Conservation (phyloP, 2,888 invertebrate species). For the Watsonalla binaria region DNA sequence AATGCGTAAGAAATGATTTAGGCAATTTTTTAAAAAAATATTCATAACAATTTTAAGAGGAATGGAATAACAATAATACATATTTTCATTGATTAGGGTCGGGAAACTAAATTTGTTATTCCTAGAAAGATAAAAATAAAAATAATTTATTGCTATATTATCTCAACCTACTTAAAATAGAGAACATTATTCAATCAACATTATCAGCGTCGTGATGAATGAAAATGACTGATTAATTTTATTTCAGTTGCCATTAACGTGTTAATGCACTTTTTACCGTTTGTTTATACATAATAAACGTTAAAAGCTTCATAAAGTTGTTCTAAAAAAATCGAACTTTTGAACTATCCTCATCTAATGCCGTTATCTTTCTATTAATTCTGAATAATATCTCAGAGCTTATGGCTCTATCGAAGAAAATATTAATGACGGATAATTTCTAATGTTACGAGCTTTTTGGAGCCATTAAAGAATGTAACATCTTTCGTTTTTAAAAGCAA, state of each 20-base stretch:
- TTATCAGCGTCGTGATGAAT: not conserved
- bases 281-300: not conserved
- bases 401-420: conserved; percentile 1
- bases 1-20: no score
- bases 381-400: not conserved
- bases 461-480: conserved; percentile 17
- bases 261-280: not conserved
- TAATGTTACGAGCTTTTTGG: conserved; percentile 10
- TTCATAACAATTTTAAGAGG: no score
- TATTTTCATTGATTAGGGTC: no score
- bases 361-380: conserved; percentile 2
- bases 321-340: not conserved
- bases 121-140: no score
- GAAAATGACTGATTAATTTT: not conserved
- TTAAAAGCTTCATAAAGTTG: not conserved
- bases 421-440: conserved; percentile 5
- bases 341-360: not conserved
- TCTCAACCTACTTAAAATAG: no score
- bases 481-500: no score
- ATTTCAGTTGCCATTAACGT: not conserved
- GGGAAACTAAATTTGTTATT: no score
- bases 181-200: no score
- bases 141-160: no score
- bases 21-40: no score
- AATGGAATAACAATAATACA: no score